Evolutionary conservation across 2,888 invertebrate genomes (phyloP).

Genomic region (Leuctra nigra): DNA sequence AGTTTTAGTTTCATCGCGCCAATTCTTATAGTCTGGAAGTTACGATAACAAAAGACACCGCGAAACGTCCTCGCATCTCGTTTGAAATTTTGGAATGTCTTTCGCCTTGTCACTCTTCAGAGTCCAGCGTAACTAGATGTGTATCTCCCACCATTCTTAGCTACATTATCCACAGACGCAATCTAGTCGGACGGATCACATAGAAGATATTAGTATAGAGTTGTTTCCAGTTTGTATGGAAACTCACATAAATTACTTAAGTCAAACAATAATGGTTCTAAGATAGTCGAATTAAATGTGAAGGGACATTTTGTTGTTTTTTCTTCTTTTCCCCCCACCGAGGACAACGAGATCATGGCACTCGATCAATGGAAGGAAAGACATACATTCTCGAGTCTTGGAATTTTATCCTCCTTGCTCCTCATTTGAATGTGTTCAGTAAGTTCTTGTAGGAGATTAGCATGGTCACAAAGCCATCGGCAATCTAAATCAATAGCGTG

Average conservation of each 20-base stretch:
- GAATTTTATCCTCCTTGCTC: too few species aligned
- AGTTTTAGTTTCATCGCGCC: too few species aligned
- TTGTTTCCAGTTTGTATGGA: background rate
- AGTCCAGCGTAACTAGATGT: slow-evolving; percentile 3
- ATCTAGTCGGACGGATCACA: background rate
- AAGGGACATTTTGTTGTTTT: too few species aligned
- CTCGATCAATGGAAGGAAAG: too few species aligned
- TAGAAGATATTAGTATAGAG: slow-evolving; percentile 17
- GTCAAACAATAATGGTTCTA: slow-evolving; percentile 17
- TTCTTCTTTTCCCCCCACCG: too few species aligned
- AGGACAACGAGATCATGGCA: too few species aligned
- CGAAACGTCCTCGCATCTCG: slow-evolving; percentile 18
- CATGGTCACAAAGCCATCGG: background rate
- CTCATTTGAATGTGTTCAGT: background rate
- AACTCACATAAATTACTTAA: slow-evolving; percentile 3
- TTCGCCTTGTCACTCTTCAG: slow-evolving; percentile 17
- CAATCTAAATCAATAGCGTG: background rate
- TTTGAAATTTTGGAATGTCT: slow-evolving; percentile 21
- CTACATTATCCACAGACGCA: background rate
- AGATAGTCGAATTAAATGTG: background rate
- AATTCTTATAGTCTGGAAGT: background rate
- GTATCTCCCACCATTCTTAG: slow-evolving; percentile 11
- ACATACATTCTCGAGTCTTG: too few species aligned
- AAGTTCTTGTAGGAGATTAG: background rate
- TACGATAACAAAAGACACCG: slow-evolving; percentile 17